Conservation (phyloP, 2,797 vertebrate species). For the Phoxinus dragarum region DNA sequence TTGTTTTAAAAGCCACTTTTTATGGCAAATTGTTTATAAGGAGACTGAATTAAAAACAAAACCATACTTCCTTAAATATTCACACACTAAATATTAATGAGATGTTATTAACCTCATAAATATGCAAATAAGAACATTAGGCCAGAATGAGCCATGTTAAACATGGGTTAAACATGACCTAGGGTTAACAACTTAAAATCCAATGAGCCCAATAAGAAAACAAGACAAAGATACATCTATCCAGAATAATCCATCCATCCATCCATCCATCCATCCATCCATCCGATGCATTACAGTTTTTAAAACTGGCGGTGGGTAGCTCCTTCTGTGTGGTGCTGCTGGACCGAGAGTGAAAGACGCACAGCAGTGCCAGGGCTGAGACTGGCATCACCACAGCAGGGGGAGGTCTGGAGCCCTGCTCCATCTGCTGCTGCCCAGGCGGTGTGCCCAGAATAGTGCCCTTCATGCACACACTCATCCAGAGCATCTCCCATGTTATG, state of each 20-base stretch:
- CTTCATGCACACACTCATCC: slow-evolving; percentile 31
- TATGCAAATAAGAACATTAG: not conserved
- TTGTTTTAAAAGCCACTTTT: not conserved
- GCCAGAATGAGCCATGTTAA: not conserved
- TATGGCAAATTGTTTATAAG: not conserved
- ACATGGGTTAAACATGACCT: not conserved
- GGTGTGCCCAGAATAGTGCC: slow-evolving; percentile 53
- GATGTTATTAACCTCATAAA: not conserved
- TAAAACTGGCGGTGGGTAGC: not conserved
- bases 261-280: not conserved
- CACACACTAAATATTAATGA: not conserved
- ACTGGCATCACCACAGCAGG: slow-evolving; percentile 57
- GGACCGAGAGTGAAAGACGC: slow-evolving; percentile 37
- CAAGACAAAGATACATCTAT: too few species aligned
- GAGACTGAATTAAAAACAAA: not conserved
- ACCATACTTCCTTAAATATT: not conserved
- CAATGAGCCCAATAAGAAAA: not conserved
- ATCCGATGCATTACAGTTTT: not conserved
- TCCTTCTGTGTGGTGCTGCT: not conserved
- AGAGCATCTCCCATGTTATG: slow-evolving; percentile 34
- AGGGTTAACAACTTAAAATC: not conserved
- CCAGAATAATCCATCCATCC: not conserved
- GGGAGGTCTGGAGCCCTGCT: slow-evolving; percentile 57
- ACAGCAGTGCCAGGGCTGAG: slow-evolving; percentile 56
- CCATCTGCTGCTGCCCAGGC: slow-evolving; percentile 62